Conservation (phyloP, 2,113 vertebrate genomes). For the Oenanthe oenanthe region DNA sequence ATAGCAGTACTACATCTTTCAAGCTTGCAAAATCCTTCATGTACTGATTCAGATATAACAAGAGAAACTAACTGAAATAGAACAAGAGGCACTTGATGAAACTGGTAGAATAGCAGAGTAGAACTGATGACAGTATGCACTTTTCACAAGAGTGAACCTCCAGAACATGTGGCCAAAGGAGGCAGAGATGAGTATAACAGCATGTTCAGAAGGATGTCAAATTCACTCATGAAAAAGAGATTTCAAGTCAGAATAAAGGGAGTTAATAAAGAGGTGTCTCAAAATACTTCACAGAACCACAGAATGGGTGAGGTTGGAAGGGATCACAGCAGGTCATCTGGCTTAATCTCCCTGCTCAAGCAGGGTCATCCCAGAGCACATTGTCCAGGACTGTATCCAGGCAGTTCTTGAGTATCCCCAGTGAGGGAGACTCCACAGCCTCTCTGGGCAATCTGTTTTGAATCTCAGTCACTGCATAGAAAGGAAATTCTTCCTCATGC, state of each 20-base stretch:
- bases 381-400: not conserved
- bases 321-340: not conserved
- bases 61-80: not conserved
- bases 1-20: not conserved
- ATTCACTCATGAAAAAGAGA: not conserved
- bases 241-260: not conserved
- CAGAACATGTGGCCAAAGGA: not conserved
- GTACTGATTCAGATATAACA: not conserved
- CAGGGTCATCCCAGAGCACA: not conserved
- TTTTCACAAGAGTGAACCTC: not conserved
- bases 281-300: not conserved
- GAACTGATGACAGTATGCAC: not conserved
- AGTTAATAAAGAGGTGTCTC: not conserved
- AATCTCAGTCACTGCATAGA: not conserved
- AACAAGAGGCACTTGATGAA: not conserved
- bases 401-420: not conserved
- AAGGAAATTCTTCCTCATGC: accelerated
- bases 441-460: not conserved
- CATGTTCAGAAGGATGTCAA: not conserved
- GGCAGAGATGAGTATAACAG: not conserved
- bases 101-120: not conserved
- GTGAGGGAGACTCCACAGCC: not conserved
- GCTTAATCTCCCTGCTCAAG: not conserved
- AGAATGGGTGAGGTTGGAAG: not conserved
- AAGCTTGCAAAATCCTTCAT: not conserved